Conservation (phyloP, 2,888 invertebrate genomes). For the Plagodis dolabraria region DNA sequence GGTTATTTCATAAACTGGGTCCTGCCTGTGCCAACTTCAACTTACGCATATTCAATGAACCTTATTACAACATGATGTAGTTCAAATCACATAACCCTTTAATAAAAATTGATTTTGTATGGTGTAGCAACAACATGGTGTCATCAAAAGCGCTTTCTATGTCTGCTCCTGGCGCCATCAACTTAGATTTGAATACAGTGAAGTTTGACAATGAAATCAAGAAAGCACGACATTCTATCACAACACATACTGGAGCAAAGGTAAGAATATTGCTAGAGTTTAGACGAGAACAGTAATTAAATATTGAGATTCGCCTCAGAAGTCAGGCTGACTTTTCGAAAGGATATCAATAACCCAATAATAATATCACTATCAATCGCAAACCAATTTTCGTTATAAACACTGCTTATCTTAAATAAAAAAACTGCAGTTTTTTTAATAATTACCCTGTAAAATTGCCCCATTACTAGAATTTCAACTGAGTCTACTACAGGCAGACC, state of each 20-base stretch:
- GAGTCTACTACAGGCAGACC: no score
- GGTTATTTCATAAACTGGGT: neutral
- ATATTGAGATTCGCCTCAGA: no score
- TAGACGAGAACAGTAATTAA: no score
- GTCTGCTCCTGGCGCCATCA: conserved; percentile 95
- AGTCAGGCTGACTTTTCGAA: no score
- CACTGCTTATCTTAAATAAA: no score
- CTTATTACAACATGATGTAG: neutral
- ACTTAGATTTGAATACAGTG: conserved; percentile 88
- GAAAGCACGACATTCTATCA: conserved; percentile 80
- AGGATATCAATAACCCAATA: no score
- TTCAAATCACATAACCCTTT: neutral
- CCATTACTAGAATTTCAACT: no score
- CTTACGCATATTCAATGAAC: no score
- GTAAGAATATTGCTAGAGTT: conserved; percentile 42
- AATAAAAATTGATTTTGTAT: conserved; percentile 1
- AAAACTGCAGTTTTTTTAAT: no score
- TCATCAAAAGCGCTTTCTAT: conserved; percentile 90
- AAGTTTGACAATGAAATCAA: conserved; percentile 87
- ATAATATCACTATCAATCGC: no score
- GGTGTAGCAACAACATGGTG: conserved; percentile 86
- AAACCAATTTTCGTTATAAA: no score
- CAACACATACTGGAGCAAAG: conserved; percentile 70
- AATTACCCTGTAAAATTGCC: no score
- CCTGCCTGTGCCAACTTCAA: conserved; percentile 4